Evolutionary conservation across 1,140 invertebrate species (phyloP).

Genomic region (Trichomalopsis sarcophagae): DNA sequence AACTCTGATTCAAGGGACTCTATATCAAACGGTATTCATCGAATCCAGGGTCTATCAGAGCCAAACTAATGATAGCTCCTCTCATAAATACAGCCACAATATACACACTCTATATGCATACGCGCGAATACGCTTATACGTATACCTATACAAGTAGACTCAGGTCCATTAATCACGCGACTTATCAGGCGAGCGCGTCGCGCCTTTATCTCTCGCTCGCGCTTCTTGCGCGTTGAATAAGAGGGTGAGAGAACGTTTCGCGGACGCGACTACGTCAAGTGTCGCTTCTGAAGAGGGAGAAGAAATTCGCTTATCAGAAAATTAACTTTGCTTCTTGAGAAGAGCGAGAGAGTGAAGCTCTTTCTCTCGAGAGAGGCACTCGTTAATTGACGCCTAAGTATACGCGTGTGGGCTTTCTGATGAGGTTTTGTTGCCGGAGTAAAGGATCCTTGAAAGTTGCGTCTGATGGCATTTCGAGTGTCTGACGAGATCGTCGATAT

Average conservation of each 20-base stretch:
- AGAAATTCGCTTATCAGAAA: slow-evolving; percentile 42
- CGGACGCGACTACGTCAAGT: slow-evolving; percentile 19
- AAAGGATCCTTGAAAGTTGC: background rate
- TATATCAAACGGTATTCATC: background rate
- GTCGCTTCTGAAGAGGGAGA: background rate
- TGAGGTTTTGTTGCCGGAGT: background rate
- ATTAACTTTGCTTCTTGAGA: slow-evolving; percentile 28
- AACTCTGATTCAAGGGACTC: too few relatives aligned
- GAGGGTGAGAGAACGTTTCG: background rate
- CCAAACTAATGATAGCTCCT: background rate
- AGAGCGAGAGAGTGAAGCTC: background rate
- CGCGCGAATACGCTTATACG: background rate
- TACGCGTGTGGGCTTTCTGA: background rate
- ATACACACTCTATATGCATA: background rate
- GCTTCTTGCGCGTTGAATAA: background rate
- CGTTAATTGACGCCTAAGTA: background rate
- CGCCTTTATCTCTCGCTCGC: slow-evolving; percentile 17
- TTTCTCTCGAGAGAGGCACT: background rate
- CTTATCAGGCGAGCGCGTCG: slow-evolving; percentile 42
- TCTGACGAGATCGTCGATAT: too few relatives aligned
- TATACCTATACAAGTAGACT: background rate
- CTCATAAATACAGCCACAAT: background rate
- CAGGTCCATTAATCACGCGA: slow-evolving; percentile 46
- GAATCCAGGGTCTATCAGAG: background rate
- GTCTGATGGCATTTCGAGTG: background rate